Base-by-base conservation (phyloP, 92 coral and sea anemone genomes). In the Metridium senile region DNA sequence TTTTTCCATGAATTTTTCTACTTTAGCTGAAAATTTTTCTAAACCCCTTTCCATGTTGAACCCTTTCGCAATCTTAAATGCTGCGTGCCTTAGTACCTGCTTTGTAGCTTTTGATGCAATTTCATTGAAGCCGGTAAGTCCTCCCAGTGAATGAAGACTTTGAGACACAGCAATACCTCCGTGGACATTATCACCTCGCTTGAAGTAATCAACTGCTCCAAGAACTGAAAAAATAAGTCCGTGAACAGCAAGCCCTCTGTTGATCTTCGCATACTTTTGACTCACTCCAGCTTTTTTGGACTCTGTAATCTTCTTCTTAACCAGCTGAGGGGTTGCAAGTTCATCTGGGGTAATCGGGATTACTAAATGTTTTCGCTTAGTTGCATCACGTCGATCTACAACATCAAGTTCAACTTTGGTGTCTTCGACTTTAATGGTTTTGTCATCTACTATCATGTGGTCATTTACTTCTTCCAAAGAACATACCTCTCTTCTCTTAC, bases 181-280 rank as follows among this genome's bases (percentile, higher is more conserved):
- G 0, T 74, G 79, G 30, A 84, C 34, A 46, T 81, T 33, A 27
- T 81, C 80, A 61, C 79, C 85, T 61, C 68, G 26, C 18, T 25
- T 8, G 34, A 83, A 83, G 33, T 76, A 83, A 68, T 83, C 62
- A 18, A 30, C 54, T 1, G 87, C 87, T 1, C 87, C 83, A 6
- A 83, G 70, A 33, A 46, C 85, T 16, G 89, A 85, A 27, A 85
- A 85, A 7, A 85, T 66, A 59, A 85, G 8, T 19, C 89, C 89
- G 53, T 85, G 89, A 56, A 74, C 75, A 25, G 86, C 86, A 27
- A 82, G 43, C 26, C 84, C 89, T 79, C 56, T 85, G 68, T 85
- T 74, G 23, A 82, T 47, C 45, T 85, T 79, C 22, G 75, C 29
- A 62, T 79, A 85, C 13, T 26, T 29, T 54, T 51, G 22, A 1